A percentile compares a stretch with the other conserved stretches of the same genome.
phyloP scores from a whole-genome alignment of 1,140 invertebrate species.

The Drosophila fuyamai region DNA sequence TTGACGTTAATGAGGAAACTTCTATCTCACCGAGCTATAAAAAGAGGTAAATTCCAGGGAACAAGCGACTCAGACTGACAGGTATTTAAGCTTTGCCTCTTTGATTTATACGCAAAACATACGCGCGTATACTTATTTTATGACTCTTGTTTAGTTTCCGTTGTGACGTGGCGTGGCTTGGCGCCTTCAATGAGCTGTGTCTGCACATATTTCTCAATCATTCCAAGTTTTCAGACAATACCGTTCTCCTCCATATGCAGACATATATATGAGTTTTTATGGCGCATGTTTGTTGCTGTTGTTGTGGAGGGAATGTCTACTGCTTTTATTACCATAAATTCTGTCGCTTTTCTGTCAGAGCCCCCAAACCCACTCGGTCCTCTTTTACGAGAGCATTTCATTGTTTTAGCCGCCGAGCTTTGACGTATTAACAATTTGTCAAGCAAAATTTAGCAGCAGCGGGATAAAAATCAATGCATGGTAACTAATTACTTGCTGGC shows the following conservation, averaged over 20 bases:
- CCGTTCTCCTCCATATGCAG: slow-evolving; percentile 10
- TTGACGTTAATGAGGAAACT: slow-evolving; percentile 27
- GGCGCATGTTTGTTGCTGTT: slow-evolving; percentile 27
- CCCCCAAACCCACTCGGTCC: slow-evolving; percentile 6
- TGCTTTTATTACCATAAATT: slow-evolving; percentile 78
- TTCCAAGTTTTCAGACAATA: slow-evolving; percentile 43
- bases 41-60: slow-evolving; percentile 4
- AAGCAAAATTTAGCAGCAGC: slow-evolving; percentile 69
- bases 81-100: slow-evolving; percentile 34
- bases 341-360: slow-evolving; percentile 34
- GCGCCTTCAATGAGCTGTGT: slow-evolving; percentile 61
- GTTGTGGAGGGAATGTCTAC: slow-evolving; percentile 48
- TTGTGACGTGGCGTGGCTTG: slow-evolving; percentile 39
- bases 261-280: slow-evolving; percentile 39
- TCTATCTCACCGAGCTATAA: slow-evolving; percentile 9
- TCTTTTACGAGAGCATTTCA: slow-evolving; percentile 12
- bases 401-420: slow-evolving; percentile 49
- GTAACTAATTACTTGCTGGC: slow-evolving; percentile 72
- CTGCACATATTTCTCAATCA: slow-evolving; percentile 61
- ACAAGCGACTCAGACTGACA: slow-evolving; percentile 5
- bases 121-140: slow-evolving; percentile 70
- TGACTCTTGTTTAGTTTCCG: slow-evolving; percentile 46
- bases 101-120: slow-evolving; percentile 69
- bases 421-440: slow-evolving; percentile 81
- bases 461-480: slow-evolving; percentile 77